A percentile compares a stretch with the other conserved stretches of the same genome.
These are phyloP conservation scores for Phyllostomus hastatus DNA, from an alignment of 2,113 vertebrate genomes.

Conservation along the genomic window DNA sequence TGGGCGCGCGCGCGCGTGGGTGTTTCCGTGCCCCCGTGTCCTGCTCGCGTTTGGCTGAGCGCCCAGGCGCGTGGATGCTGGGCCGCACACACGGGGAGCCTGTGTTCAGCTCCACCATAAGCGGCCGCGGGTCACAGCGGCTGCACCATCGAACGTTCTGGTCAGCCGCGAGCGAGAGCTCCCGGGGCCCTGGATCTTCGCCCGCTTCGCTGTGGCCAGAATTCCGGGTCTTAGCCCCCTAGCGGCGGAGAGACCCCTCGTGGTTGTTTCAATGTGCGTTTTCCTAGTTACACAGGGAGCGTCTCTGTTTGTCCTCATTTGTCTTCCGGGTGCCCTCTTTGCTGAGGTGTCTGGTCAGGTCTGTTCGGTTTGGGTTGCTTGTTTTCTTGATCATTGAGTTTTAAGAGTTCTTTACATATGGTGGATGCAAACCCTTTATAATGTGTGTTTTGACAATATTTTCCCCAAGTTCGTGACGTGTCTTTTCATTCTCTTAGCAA, in stretches of 20 bases:
- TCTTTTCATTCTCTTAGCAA: background rate
- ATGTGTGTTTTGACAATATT: background rate
- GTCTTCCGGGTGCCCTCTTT: too few species aligned
- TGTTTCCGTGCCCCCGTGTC: background rate
- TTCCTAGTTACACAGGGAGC: background rate
- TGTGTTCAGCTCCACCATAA: too few species aligned
- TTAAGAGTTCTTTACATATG: background rate
- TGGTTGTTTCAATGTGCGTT: background rate
- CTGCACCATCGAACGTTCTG: accelerated
- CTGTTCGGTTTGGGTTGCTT: background rate
- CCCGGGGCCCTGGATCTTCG: accelerated
- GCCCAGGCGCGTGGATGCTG: accelerated
- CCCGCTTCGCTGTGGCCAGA: background rate
- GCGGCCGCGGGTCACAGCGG: too few species aligned
- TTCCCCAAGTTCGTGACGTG: background rate
- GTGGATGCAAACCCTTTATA: background rate
- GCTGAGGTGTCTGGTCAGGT: too few species aligned
- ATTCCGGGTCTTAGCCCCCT: background rate
- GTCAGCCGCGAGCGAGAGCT: accelerated
- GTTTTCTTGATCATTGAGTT: background rate
- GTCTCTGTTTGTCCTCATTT: background rate
- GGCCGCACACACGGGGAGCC: accelerated
- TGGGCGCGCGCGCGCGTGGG: accelerated
- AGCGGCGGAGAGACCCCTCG: background rate
- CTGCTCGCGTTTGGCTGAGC: too few species aligned